Percentiles rank a stretch among this genome's conserved stretches.
Conservation (phyloP, 2,113 vertebrate species). For the Phycodurus eques region DNA sequence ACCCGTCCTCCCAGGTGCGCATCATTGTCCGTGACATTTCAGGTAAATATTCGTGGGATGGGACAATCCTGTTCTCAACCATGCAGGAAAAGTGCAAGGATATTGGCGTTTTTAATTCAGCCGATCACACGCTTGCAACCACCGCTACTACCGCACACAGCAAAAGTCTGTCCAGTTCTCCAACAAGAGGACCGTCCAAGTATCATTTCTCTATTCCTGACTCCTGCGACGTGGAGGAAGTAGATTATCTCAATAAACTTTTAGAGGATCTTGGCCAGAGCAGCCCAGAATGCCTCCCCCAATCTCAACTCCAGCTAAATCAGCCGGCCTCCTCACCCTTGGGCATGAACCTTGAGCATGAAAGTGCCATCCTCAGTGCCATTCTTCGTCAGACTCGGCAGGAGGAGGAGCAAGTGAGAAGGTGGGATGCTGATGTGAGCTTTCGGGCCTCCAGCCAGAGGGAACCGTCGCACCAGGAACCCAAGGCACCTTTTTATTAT, state of each 20-base stretch:
- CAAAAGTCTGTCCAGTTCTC: conserved; percentile 39
- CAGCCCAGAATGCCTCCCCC: conserved; percentile 90
- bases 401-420: conserved; percentile 79
- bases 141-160: conserved; percentile 9
- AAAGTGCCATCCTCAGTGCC: conserved; percentile 79
- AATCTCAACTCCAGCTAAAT: conserved; percentile 81
- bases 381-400: conserved; percentile 79
- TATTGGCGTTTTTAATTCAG: conserved; percentile 28
- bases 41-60: conserved; percentile 97
- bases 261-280: conserved; percentile 83
- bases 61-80: conserved; percentile 84
- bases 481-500: conserved; percentile 91
- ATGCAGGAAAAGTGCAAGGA: conserved; percentile 70
- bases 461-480: conserved; percentile 78
- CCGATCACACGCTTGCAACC: conserved; percentile 15
- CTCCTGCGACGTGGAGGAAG: conserved; percentile 67
- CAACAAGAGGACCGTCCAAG: conserved; percentile 36
- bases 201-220: conserved; percentile 22
- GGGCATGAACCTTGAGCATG: conserved; percentile 85
- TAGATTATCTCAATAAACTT: conserved; percentile 83
- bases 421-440: conserved; percentile 63
- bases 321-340: conserved; percentile 83
- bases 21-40: conserved; percentile 96
- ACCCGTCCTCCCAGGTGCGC: conserved; percentile 82
- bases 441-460: conserved; percentile 73